A percentile compares a stretch with the other conserved stretches of the same genome.
phyloP scores from a whole-genome alignment of 2,888 invertebrate genomes.

The Antheraea assamensis region DNA sequence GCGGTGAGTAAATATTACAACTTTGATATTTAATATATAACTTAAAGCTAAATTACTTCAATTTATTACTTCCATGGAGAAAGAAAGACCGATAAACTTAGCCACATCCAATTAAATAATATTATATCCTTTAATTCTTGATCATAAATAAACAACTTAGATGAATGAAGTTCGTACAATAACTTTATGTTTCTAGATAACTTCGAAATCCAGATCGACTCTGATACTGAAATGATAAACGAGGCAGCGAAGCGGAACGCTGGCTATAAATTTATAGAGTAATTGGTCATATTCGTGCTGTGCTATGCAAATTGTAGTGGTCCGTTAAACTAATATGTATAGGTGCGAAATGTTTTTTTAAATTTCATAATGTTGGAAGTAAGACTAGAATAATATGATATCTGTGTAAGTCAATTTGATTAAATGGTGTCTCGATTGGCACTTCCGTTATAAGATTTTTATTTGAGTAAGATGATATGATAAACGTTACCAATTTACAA shows the following conservation, averaged over 20 bases:
- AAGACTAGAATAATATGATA: not conserved
- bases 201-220: conserved; percentile 37
- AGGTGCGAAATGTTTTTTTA: not conserved
- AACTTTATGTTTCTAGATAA: conserved; percentile 18
- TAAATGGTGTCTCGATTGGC: not conserved
- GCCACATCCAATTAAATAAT: not conserved
- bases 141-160: not conserved
- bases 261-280: conserved; percentile 60
- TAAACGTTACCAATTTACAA: too few relatives aligned
- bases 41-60: not conserved
- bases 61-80: not conserved
- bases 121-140: not conserved
- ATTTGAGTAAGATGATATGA: too few relatives aligned
- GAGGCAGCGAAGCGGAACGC: conserved; percentile 57
- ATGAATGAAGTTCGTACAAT: conserved; percentile 16
- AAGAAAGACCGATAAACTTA: not conserved
- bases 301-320: conserved; percentile 13
- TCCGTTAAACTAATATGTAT: conserved; percentile 8
- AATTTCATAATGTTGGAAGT: not conserved
- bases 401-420: not conserved
- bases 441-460: not conserved
- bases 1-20: not conserved
- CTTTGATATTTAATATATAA: not conserved
- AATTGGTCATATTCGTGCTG: conserved; percentile 16
- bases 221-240: conserved; percentile 58